These are phyloP conservation scores for Notodonta ziczac DNA, from an alignment of 2,888 invertebrate genomes.

Conservation along the genomic window DNA sequence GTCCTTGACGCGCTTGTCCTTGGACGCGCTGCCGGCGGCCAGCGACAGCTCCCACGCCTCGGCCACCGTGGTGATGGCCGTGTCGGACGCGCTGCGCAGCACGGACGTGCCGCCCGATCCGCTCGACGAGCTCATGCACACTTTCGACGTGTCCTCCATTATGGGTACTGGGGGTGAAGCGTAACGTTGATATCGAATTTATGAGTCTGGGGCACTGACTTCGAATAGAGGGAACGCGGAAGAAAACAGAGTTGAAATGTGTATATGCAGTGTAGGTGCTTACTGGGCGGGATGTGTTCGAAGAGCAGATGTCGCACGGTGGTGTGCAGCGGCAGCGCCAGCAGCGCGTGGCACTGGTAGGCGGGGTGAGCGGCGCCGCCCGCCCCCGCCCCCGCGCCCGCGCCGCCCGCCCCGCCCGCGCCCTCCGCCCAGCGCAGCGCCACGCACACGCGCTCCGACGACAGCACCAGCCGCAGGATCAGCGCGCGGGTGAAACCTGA, in stretches of 20 bases:
- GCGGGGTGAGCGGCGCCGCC: slow-evolving; percentile 86
- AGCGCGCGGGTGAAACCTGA: slow-evolving; percentile 95
- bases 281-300: slow-evolving; percentile 75
- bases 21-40: slow-evolving; percentile 94
- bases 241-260: too few relatives aligned
- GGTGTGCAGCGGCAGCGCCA: slow-evolving; percentile 90
- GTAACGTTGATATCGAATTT: background rate
- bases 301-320: slow-evolving; percentile 90
- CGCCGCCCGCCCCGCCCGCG: slow-evolving; percentile 34
- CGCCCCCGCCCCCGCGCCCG: slow-evolving; percentile 82
- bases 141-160: slow-evolving; percentile 59
- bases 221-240: too few relatives aligned
- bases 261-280: slow-evolving; percentile 23
- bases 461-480: slow-evolving; percentile 93
- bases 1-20: slow-evolving; percentile 95
- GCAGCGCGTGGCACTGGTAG: slow-evolving; percentile 87
- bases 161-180: slow-evolving; percentile 54
- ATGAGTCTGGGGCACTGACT: too few relatives aligned
- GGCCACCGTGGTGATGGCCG: slow-evolving; percentile 91
- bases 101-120: slow-evolving; percentile 83
- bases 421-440: slow-evolving; percentile 85
- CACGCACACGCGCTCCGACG: slow-evolving; percentile 93
- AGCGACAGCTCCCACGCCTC: slow-evolving; percentile 92
- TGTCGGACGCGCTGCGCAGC: slow-evolving; percentile 87
- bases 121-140: slow-evolving; percentile 39